These are phyloP conservation scores for Tachystola acroxantha DNA, from an alignment of 2,888 invertebrate species.

Conservation along the genomic window DNA sequence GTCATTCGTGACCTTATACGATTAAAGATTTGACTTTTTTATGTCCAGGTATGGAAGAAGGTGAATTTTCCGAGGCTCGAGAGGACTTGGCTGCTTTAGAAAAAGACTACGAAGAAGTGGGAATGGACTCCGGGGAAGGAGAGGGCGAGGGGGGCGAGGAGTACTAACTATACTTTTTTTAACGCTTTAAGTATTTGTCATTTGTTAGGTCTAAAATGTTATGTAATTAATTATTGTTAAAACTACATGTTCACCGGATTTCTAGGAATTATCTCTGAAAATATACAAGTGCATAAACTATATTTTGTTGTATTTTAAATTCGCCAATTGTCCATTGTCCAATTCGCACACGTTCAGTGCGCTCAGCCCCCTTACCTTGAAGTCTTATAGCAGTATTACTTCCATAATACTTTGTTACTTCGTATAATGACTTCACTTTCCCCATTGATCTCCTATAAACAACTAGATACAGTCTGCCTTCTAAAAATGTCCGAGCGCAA, in stretches of 20 bases:
- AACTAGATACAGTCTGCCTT: too few relatives aligned
- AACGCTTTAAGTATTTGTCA: conserved; percentile 34
- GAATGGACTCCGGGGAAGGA: conserved; percentile 89
- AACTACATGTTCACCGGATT: conserved; percentile 6
- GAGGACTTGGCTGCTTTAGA: conserved; percentile 82
- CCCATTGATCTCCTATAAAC: too few relatives aligned
- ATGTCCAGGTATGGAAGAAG: conserved; percentile 88
- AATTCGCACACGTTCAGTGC: too few relatives aligned
- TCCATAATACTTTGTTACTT: too few relatives aligned
- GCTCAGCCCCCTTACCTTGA: too few relatives aligned
- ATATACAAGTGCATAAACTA: conserved; percentile 1
- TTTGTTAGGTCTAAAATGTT: conserved; percentile 31
- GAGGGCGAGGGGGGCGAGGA: conserved; percentile 89
- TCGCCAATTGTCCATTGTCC: too few relatives aligned
- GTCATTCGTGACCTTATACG: too few relatives aligned
- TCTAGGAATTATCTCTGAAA: background rate
- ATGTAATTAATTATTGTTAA: conserved; percentile 21
- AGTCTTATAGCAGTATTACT: too few relatives aligned
- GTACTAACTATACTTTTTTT: conserved; percentile 52
- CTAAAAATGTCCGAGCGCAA: too few relatives aligned
- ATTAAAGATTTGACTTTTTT: too few relatives aligned
- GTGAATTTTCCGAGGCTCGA: conserved; percentile 90
- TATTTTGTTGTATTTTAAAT: background rate
- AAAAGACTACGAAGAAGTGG: conserved; percentile 92
- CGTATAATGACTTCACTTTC: too few relatives aligned